Conservation (phyloP, 1,140 invertebrate genomes). For the Penaeus chinensis region DNA sequence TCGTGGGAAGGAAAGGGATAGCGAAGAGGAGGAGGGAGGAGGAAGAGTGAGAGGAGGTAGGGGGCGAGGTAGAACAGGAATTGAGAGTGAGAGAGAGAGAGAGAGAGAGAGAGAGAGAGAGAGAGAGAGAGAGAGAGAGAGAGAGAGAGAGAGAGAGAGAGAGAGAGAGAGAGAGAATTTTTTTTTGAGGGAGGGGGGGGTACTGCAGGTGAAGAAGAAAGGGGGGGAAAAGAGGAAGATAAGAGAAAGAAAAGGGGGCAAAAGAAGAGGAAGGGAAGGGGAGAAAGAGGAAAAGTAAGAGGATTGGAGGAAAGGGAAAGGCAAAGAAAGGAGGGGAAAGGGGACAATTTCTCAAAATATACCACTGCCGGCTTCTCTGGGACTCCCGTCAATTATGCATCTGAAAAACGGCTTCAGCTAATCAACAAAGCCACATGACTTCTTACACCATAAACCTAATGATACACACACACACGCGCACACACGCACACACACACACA, state of each 20-base stretch:
- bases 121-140: not conserved
- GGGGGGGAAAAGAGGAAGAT: not conserved
- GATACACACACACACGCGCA: too few species aligned
- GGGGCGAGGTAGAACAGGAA: not conserved
- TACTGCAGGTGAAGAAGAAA: not conserved
- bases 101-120: constrained; percentile 11
- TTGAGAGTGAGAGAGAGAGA: not conserved
- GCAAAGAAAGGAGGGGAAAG: too few species aligned
- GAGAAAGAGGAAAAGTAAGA: too few species aligned
- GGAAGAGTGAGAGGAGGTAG: not conserved
- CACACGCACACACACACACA: too few species aligned
- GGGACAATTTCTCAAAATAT: too few species aligned
- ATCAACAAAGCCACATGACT: too few species aligned
- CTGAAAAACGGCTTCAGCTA: too few species aligned
- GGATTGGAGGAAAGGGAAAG: too few species aligned
- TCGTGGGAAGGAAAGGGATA: not conserved
- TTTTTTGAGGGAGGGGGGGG: too few species aligned
- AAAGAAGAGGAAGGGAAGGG: not conserved
- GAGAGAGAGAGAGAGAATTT: not conserved
- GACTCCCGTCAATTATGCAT: too few species aligned
- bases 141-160: not conserved
- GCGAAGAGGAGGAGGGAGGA: not conserved
- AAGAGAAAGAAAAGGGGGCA: not conserved
- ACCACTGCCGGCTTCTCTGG: too few species aligned
- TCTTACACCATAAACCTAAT: too few species aligned